Evolutionary conservation across 2,797 vertebrate species (phyloP), one percentile per base, ranked within the genome.

Genomic region (Cuculus canorus): DNA sequence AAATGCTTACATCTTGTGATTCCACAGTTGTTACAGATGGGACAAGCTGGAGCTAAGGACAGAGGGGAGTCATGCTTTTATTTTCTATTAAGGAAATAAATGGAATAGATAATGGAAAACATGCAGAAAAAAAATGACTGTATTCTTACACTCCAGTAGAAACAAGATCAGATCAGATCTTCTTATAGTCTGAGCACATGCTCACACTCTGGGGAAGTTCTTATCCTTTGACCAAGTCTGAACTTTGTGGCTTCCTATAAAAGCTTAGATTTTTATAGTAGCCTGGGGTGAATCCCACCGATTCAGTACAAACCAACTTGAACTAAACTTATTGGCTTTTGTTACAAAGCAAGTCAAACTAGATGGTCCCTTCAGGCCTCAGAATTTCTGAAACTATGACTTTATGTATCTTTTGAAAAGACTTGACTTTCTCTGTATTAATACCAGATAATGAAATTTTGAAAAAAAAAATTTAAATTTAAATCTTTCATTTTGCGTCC

Each of bases 1-100:
- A 95, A 81, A 72, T 81, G n/a, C 71, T 93, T 78, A 76, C 21
- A 65, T 85, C 45, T 87, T 86, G 80, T 84, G 39, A 76, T 71
- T 86, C 61, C 66, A 43, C 27, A 89, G 0, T 19, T 83, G 50
- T 76, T 86, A 78, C 56, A 85, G 53, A 85, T 8, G 30, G 64
- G 17, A 80, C 54, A 86, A 91, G 43, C 37, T 69, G 35, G 59
- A 85, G 59, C 59, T 81, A 73, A 91, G 54, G 52, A 83, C 65
- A 86, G 82, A 89, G 81, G n/a, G 6, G 25, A 22, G 30, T 82
- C 28, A 66, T 68, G 39, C 7, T 85, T 94, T 80, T 82, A 85
- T 80, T 77, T 95, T 64, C 33, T 71, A 5, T 71, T 66, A 85
- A 87, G 16, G 53, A 92, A 39, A 28, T 82, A 82, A 94, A 91